Base-by-base conservation (phyloP, 2,797 vertebrate genomes). In the Alectoris magna region DNA sequence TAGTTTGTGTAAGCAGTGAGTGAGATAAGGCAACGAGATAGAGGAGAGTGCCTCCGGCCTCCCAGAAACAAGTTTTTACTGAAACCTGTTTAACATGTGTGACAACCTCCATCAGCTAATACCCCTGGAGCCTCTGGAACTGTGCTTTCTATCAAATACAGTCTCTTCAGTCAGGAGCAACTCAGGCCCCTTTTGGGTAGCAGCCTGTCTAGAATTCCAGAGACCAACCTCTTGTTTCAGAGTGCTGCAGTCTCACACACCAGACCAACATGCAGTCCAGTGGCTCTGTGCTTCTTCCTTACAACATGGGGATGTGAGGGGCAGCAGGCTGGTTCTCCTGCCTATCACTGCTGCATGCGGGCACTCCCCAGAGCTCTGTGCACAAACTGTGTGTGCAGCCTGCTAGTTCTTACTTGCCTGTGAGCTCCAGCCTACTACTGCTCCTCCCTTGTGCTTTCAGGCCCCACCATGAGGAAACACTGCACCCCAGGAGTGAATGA, bases 191-290 rank as follows among this genome's bases (percentile, higher is more conserved):
- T 85, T 71, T 75, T 55, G n/a, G 11, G 67, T 6, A 88, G 36
- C 27, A 77, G 90, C 21, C 29, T 39, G 26, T 38, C 46, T 51
- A n/a, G 43, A 56, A 88, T 39, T 84, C 71, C 46, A 1, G 0
- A 59, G 75, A 90, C 76, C 51, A 76, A 2, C 29, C 29, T 67
- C 85, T 51, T 77, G 77, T 60, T 72, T 64, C 29, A 1, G 9
- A 73, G 39, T 0, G 0, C 36, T 27, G 70, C 67, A 43, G 39
- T 22, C 56, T 84, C 73, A 44, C 73, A 44, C 0, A 0, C 59
- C 39, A n/a, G 27, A 39, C 53, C 79, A 64, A 26, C 38, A 11
- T 14, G 14, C 60, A 56, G 84, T 12, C 19, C 31, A 2, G 1
- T 2, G 6, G 39, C 27, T 77, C 69, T 39, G 11, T 2, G 1